These are phyloP conservation scores for Athalia circularis DNA, from an alignment of 2,888 invertebrate species.

Conservation along the genomic window DNA sequence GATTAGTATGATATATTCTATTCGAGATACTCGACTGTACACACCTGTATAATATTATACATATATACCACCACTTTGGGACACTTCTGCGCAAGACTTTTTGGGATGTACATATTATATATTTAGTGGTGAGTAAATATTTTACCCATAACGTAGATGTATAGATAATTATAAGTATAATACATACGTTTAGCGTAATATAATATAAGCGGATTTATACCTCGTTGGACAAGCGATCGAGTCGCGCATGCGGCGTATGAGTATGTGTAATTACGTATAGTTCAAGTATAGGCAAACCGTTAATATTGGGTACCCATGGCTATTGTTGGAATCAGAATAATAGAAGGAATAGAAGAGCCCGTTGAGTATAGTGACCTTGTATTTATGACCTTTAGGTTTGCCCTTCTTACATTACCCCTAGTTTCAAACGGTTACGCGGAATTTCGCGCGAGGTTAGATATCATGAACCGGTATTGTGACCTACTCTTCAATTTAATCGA, in stretches of 20 bases:
- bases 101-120: slow-evolving; percentile 28
- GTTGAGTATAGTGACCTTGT: slow-evolving; percentile 29
- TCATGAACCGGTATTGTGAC: neutral
- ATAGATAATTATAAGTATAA: neutral
- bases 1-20: neutral
- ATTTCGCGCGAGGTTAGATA: neutral
- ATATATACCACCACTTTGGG: too few species aligned
- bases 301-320: neutral
- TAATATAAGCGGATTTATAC: slow-evolving; percentile 6
- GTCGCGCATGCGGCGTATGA: neutral
- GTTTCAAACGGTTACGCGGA: slow-evolving; percentile 1
- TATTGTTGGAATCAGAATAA: neutral
- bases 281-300: too few species aligned
- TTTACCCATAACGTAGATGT: neutral
- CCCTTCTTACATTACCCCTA: neutral
- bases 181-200: too few species aligned
- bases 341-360: slow-evolving; percentile 8
- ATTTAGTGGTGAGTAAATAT: slow-evolving; percentile 30
- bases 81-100: neutral
- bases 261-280: too few species aligned
- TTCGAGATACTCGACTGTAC: neutral
- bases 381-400: slow-evolving; percentile 39
- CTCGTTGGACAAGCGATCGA: neutral
- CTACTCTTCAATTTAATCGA: slow-evolving; percentile 4
- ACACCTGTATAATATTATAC: neutral